These are phyloP conservation scores for Mamestra brassicae DNA, from an alignment of 2,888 invertebrate genomes.

Conservation along the genomic window DNA sequence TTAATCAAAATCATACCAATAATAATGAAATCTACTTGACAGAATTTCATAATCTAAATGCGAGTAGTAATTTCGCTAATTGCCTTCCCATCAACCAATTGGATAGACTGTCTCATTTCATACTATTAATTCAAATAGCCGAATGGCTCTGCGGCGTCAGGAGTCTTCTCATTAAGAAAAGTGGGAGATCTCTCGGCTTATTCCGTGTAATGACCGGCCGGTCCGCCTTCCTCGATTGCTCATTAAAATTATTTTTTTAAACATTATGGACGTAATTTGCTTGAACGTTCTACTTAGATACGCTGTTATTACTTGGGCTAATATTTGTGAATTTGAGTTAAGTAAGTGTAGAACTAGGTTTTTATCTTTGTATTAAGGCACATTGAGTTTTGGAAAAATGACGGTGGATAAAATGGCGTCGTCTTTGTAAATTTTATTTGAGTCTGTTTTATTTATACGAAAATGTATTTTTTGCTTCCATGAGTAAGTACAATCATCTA, in stretches of 20 bases:
- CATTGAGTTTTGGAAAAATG: neutral
- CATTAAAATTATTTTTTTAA: constrained; percentile 58
- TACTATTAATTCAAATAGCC: constrained; percentile 45
- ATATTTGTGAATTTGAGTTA: neutral
- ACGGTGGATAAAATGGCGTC: too few species aligned
- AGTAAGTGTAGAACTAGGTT: neutral
- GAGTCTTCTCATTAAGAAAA: constrained; percentile 62
- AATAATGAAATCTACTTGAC: neutral
- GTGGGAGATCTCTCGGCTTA: constrained; percentile 46
- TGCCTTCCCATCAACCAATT: constrained; percentile 12
- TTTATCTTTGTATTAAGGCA: neutral
- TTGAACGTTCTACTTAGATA: constrained; percentile 13
- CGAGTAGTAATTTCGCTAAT: constrained; percentile 32
- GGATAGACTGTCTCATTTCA: constrained; percentile 41
- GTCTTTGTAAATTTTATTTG: too few species aligned
- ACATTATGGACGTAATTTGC: constrained; percentile 20
- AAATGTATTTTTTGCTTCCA: too few species aligned
- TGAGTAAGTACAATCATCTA: too few species aligned
- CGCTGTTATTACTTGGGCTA: neutral
- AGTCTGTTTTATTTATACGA: too few species aligned
- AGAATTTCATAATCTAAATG: constrained; percentile 9
- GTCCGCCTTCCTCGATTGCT: constrained; percentile 47
- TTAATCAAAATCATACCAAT: neutral
- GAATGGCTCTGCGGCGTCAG: constrained; percentile 21
- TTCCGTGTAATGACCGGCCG: constrained; percentile 45